These are phyloP conservation scores for Heteromormyrus szaboi DNA, from an alignment of 2,797 vertebrate species.

Conservation along the genomic window DNA sequence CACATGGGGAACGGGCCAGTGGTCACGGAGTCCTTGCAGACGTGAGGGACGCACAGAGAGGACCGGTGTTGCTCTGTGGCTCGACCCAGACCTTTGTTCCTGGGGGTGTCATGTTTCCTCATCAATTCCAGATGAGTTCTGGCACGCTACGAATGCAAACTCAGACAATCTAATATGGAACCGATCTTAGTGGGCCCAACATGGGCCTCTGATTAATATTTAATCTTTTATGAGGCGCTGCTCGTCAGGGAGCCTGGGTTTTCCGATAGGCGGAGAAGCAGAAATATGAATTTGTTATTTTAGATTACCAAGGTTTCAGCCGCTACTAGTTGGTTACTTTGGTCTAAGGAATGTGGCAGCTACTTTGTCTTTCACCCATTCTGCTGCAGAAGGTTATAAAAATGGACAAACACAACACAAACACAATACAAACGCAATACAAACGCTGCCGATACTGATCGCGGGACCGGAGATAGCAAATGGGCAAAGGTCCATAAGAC, in stretches of 20 bases:
- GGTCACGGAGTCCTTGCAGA: too few relatives aligned
- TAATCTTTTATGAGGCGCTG: background rate
- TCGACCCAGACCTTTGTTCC: background rate
- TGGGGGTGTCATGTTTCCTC: constrained; percentile 11
- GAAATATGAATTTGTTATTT: background rate
- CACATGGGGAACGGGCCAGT: background rate
- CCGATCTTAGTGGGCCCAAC: background rate
- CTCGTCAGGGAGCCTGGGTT: background rate
- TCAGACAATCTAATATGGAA: background rate
- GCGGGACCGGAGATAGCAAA: background rate
- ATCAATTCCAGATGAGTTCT: constrained; percentile 13
- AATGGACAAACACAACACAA: background rate
- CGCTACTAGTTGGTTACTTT: background rate
- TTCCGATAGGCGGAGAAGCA: background rate
- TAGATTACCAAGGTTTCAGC: background rate
- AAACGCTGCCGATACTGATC: background rate
- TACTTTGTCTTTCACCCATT: background rate
- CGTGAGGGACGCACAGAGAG: background rate
- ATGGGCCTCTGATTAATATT: constrained; percentile 10
- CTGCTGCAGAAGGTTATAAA: background rate
- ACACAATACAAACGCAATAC: background rate
- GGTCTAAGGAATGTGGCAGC: background rate
- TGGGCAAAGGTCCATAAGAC: background rate
- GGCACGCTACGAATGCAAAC: background rate
- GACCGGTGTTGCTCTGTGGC: background rate